A percentile compares a stretch with the other conserved stretches of the same genome.
Conservation (phyloP, 2,888 invertebrate species). For the Heliconius erato region DNA sequence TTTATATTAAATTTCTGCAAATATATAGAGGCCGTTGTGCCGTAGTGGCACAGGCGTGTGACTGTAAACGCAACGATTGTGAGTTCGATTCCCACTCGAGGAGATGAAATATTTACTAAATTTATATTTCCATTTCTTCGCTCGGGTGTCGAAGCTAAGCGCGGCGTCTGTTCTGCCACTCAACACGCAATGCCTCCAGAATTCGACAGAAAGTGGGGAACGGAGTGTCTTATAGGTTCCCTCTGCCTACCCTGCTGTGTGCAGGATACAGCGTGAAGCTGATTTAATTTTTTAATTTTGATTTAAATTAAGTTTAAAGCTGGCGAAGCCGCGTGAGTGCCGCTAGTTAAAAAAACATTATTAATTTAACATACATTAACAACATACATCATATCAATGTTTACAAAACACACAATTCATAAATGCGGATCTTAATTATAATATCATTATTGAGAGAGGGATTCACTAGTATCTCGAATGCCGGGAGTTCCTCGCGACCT, state of each 20-base stretch:
- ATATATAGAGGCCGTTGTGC: neutral
- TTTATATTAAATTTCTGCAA: neutral
- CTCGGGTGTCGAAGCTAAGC: too few relatives aligned
- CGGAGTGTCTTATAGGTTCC: too few relatives aligned
- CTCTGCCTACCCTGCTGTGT: too few relatives aligned
- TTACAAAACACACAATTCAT: neutral
- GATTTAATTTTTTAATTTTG: too few relatives aligned
- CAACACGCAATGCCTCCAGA: too few relatives aligned
- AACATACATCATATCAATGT: neutral
- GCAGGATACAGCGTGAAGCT: too few relatives aligned
- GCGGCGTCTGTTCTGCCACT: too few relatives aligned
- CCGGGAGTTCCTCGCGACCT: constrained; percentile 15
- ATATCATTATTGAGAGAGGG: constrained; percentile 11
- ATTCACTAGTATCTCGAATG: constrained; percentile 13
- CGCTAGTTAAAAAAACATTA: neutral
- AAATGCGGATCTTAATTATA: neutral
- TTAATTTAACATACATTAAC: neutral
- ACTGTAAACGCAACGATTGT: neutral
- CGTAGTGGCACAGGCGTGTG: neutral
- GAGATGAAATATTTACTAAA: too few relatives aligned
- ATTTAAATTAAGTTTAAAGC: too few relatives aligned
- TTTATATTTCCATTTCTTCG: too few relatives aligned
- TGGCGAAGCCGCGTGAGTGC: too few relatives aligned
- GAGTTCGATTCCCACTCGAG: neutral
- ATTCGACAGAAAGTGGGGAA: too few relatives aligned